Percentiles rank a stretch among this genome's conserved stretches.
phyloP scores from a whole-genome alignment of 2,797 vertebrate species.

The Cryptoblepharus egeriae region DNA sequence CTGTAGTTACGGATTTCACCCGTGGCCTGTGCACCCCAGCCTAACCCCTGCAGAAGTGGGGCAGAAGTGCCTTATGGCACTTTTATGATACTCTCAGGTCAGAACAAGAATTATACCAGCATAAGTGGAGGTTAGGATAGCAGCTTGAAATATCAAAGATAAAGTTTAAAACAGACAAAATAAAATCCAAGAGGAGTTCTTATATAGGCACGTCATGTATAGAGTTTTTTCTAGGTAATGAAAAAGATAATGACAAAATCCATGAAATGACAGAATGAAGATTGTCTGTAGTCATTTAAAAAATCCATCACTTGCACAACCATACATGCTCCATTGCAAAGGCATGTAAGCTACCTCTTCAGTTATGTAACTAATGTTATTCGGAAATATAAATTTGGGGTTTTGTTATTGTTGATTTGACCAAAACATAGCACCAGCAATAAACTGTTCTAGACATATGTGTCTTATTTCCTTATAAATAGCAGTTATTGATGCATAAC shows the following conservation, averaged over 20 bases:
- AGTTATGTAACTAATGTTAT: background rate
- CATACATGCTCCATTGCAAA: background rate
- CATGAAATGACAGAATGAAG: background rate
- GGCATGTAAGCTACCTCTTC: too few relatives aligned
- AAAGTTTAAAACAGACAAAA: background rate
- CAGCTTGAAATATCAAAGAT: too few relatives aligned
- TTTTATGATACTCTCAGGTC: too few relatives aligned
- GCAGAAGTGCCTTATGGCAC: too few relatives aligned
- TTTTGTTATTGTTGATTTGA: background rate
- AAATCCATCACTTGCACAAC: background rate
- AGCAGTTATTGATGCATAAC: background rate
- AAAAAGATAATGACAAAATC: background rate
- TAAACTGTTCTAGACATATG: background rate
- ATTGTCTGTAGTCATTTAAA: background rate
- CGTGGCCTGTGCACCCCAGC: too few relatives aligned
- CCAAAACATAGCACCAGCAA: background rate
- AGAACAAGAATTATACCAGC: too few relatives aligned
- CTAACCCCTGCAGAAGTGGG: too few relatives aligned
- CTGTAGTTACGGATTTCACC: too few relatives aligned
- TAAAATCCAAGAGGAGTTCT: background rate
- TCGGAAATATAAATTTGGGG: background rate
- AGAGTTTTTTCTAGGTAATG: background rate
- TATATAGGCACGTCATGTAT: background rate
- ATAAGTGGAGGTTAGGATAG: too few relatives aligned
- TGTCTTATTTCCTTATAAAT: background rate